Evolutionary conservation across 2,888 invertebrate species (phyloP).

Genomic region (Spialia ferax): DNA sequence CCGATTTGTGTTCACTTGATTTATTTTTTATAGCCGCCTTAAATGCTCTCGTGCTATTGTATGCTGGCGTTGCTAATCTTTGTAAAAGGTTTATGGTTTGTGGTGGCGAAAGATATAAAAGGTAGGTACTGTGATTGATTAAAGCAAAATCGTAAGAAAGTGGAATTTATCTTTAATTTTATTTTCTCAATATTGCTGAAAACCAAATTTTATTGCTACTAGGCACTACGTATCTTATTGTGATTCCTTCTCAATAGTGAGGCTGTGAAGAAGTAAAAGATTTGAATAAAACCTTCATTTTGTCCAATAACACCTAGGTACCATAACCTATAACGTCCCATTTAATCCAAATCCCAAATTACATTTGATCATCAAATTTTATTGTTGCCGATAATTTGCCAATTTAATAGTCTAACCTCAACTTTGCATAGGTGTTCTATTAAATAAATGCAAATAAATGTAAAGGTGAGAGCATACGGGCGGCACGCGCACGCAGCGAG

Average conservation of each 20-base stretch:
- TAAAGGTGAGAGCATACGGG: slow-evolving; percentile 55
- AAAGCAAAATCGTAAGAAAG: background rate
- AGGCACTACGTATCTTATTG: too few species aligned
- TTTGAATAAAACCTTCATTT: too few species aligned
- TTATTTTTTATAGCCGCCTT: slow-evolving; percentile 73
- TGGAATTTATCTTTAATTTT: background rate
- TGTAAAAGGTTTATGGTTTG: slow-evolving; percentile 30
- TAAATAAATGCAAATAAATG: slow-evolving; percentile 49
- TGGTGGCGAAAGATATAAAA: background rate
- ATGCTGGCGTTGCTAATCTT: slow-evolving; percentile 79
- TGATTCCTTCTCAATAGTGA: too few species aligned
- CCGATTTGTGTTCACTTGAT: slow-evolving; percentile 62
- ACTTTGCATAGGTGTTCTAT: background rate
- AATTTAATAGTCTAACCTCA: too few species aligned
- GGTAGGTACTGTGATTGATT: background rate
- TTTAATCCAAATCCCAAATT: too few species aligned
- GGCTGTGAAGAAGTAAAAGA: too few species aligned
- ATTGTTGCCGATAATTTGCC: too few species aligned
- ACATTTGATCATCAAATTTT: too few species aligned
- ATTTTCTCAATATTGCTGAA: too few species aligned
- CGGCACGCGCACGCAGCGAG: slow-evolving; percentile 59
- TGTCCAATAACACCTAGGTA: too few species aligned
- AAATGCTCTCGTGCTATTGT: slow-evolving; percentile 51
- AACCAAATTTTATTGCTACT: too few species aligned
- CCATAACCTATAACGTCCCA: too few species aligned